These are phyloP conservation scores for Nymphalis urticae DNA, from an alignment of 2,888 invertebrate species.

Conservation along the genomic window DNA sequence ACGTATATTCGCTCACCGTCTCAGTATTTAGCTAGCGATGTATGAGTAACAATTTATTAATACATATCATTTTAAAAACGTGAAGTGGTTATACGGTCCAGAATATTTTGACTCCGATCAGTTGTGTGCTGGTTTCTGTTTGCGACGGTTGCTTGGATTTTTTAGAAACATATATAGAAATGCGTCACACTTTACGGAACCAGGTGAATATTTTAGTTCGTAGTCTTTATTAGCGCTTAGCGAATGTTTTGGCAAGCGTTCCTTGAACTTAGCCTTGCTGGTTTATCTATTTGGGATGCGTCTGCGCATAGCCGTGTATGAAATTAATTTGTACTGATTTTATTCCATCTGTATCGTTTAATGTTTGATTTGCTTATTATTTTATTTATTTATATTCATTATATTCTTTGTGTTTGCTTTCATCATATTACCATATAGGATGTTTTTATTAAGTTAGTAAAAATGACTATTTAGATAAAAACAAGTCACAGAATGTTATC, in stretches of 20 bases:
- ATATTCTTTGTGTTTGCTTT: no score
- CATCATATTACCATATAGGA: no score
- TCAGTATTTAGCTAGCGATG: slow-evolving; percentile 28
- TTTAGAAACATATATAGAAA: slow-evolving; percentile 36
- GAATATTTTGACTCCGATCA: slow-evolving; percentile 40
- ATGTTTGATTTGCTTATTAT: not conserved
- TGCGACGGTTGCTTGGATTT: slow-evolving; percentile 40
- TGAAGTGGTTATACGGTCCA: slow-evolving; percentile 9
- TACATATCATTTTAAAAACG: not conserved
- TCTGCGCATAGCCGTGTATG: not conserved
- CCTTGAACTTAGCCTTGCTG: slow-evolving; percentile 14
- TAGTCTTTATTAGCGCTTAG: slow-evolving; percentile 2
- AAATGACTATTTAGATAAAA: not conserved
- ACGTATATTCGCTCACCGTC: slow-evolving; percentile 8
- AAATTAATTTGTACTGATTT: not conserved
- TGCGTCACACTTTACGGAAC: slow-evolving; percentile 57
- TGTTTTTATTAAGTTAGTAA: no score
- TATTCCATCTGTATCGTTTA: not conserved
- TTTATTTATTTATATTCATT: no score
- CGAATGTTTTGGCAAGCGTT: slow-evolving; percentile 13
- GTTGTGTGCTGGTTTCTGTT: slow-evolving; percentile 52
- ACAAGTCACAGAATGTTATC: not conserved
- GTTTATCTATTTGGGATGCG: not conserved
- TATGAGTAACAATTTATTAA: slow-evolving; percentile 25
- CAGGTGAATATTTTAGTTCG: slow-evolving; percentile 50